Conservation (phyloP, 2,888 invertebrate species). For the Amphipyra berbera region DNA sequence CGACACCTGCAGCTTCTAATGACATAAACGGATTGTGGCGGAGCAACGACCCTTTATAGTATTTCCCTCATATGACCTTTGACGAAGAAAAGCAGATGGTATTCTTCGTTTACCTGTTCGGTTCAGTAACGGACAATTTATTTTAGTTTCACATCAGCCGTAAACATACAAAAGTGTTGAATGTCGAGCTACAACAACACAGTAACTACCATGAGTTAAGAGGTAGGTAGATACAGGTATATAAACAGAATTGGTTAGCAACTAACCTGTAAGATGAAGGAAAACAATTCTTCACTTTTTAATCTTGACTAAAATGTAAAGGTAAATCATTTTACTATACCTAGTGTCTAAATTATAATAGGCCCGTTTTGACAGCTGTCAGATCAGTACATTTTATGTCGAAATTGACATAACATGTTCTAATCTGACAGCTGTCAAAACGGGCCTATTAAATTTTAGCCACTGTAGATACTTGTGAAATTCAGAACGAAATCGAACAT, state of each 20-base stretch:
- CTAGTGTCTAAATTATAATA: too few species aligned
- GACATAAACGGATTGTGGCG: neutral
- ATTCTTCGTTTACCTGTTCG: conserved; percentile 30
- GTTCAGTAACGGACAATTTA: conserved; percentile 25
- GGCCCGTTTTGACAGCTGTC: too few species aligned
- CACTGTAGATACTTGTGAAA: too few species aligned
- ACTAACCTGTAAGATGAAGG: neutral
- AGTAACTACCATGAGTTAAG: neutral
- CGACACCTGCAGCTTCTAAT: neutral
- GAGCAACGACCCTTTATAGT: conserved; percentile 4
- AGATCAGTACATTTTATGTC: too few species aligned
- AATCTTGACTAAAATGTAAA: too few species aligned
- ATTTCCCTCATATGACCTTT: conserved; percentile 25
- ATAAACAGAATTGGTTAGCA: neutral
- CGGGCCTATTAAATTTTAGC: too few species aligned
- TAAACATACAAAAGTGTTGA: conserved; percentile 23
- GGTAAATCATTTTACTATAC: too few species aligned
- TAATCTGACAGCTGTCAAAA: too few species aligned
- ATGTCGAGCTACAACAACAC: conserved; percentile 12
- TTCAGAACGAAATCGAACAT: too few species aligned
- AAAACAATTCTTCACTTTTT: too few species aligned
- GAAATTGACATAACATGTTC: too few species aligned
- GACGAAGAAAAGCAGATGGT: conserved; percentile 31
- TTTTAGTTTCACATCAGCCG: conserved; percentile 23
- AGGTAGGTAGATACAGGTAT: neutral